Evolutionary conservation across 2,797 vertebrate genomes (phyloP), one percentile per base, ranked within the genome.

Genomic region (Girardinus metallicus): DNA sequence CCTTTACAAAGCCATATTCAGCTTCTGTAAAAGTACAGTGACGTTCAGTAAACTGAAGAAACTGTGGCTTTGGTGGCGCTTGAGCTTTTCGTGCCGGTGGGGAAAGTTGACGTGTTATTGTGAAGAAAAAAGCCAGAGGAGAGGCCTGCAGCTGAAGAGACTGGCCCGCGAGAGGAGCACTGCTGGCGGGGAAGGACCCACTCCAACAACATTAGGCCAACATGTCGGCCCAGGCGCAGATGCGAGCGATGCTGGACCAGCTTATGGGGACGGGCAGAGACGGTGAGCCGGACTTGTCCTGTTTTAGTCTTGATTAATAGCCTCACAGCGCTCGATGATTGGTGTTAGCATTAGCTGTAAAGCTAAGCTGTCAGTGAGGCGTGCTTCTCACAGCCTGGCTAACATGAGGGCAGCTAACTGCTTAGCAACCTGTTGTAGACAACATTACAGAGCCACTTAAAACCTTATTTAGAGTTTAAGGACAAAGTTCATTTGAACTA

Each of bases 181-280:
- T 43, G 80, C 80, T 80, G 88, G 82, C 83, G 83, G 86, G 86
- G 86, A 90, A 77, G 81, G 82, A 89, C 82, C 83, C 84, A 89
- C 85, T 84, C 82, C 80, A 64, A 64, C 74, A 68, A 46, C 77
- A 74, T 36, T 78, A 80, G 71, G 60, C 53, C 51, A 95, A 94
- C 88, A 99, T 99, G 98, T 99, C 98, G 96, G 98, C 98, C 92
- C 98, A 99, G 94, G 98, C 98, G 76, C 98, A 99, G 94, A 99
- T 99, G 98, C 94, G 98, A 93, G 97, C 98, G 83, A 99, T 99
- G 98, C 96, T 99, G 95, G 98, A 99, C 96, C 98, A 99, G 96
- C 95, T 99, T 77, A 99, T 99, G 98, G 98, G 98, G 89, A 99
- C 98, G 29, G 96, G 97, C 86, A 96, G 98, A 96, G 98, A 99